phyloP scores from a whole-genome alignment of 2,888 invertebrate species.

The Lingula anatina region DNA sequence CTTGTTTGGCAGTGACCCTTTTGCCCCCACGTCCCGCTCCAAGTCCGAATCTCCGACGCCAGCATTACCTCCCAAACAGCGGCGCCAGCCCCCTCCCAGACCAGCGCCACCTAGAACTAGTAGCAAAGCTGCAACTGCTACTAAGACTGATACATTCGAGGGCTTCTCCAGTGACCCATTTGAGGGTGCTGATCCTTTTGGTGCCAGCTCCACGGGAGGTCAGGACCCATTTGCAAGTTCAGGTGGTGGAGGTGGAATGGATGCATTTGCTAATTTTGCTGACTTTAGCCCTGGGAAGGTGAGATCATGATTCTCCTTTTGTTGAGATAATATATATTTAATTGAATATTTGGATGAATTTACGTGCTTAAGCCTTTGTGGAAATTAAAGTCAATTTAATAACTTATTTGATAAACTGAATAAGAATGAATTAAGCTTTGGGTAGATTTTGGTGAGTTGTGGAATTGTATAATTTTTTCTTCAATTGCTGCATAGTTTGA shows the following conservation, averaged over 20 bases:
- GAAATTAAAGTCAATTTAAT: too few relatives aligned
- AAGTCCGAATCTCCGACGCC: constrained; percentile 44
- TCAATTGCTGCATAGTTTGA: too few relatives aligned
- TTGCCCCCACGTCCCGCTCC: constrained; percentile 58
- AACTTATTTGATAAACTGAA: too few relatives aligned
- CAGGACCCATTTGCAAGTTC: constrained; percentile 49
- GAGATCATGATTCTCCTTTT: too few relatives aligned
- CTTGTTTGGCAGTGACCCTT: constrained; percentile 85
- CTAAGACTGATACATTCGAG: constrained; percentile 28
- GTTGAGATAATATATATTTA: too few relatives aligned
- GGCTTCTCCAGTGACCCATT: constrained; percentile 40
- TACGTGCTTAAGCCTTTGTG: too few relatives aligned
- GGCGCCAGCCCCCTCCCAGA: constrained; percentile 80
- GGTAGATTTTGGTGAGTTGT: too few relatives aligned
- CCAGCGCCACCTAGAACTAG: constrained; percentile 61
- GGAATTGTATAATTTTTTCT: too few relatives aligned
- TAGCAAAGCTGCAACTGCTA: too few relatives aligned
- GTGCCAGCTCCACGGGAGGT: constrained; percentile 16
- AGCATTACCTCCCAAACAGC: constrained; percentile 69
- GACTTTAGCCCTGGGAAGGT: constrained; percentile 55
- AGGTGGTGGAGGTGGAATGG: constrained; percentile 21
- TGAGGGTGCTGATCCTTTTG: constrained; percentile 41
- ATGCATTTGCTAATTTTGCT: constrained; percentile 73
- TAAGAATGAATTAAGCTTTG: too few relatives aligned
- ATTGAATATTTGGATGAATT: too few relatives aligned